Evolutionary conservation across 2,113 vertebrate species (phyloP), one percentile per base, ranked within the genome.

Genomic region (Nothocercus nigrocapillus): DNA sequence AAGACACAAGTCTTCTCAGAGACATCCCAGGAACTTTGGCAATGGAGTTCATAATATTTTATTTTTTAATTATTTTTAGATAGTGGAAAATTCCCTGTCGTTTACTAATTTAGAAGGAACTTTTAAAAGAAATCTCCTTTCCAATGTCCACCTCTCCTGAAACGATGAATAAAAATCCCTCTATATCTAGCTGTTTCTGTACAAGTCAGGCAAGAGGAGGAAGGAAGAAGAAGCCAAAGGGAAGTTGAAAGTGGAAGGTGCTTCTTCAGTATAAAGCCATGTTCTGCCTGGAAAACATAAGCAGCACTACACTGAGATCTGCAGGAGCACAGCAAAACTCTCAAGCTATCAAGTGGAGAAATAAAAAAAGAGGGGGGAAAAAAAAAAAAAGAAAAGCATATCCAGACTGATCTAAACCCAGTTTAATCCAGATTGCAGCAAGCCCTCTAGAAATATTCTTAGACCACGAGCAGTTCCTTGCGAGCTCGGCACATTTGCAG

Each of bases 61-160:
- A 2, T 6, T 22, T 53, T 89, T 81, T 73, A 34, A 32, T 51
- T 4, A 19, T 51, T 64, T 28, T 63, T 73, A 67, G 27, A 83
- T 21, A 7, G 56, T 22, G 83, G 27, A 54, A 91, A 92, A 59
- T 12, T n/a, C 30, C 9, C 24, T 17, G 21, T 7, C 15, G 51
- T 64, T 74, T 56, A 88, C 59, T 62, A 56, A 92, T 32, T 79
- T 62, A 88, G 89, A 92, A 80, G 9, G 27, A 91, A 54, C 36
- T 36, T 49, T 66, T 42, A 63, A 24, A 95, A 63, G 18, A 86
- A 62, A 64, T 1, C 51, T 30, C 9, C 34, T 44, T 93, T 94
- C 34, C 79, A 90, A 44, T 30, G 11, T 68, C 24, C 85, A 32
- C 59, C 17, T 75, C 7, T 44, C 47, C 44, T 28, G 42, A 66